A percentile compares a stretch with the other conserved stretches of the same genome.
phyloP scores from a whole-genome alignment of 1,140 invertebrate species.

The Neuroterus valhalla region DNA sequence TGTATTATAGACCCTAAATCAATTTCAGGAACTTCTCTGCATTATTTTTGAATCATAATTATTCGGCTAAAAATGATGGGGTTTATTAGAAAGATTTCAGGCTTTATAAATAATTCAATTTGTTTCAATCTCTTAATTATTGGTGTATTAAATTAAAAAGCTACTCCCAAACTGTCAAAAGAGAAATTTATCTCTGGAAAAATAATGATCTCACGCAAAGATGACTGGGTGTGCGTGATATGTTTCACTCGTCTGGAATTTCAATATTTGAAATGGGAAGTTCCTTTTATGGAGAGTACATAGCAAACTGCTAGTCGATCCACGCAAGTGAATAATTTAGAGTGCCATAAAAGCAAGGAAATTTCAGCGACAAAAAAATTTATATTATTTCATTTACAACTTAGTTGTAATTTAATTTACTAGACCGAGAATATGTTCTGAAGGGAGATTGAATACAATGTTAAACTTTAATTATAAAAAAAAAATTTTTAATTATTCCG shows the following conservation, averaged over 20 bases:
- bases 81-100: too few relatives aligned
- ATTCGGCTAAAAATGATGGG: too few relatives aligned
- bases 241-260: slow-evolving; percentile 22
- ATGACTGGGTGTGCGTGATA: slow-evolving; percentile 29
- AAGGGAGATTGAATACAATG: too few relatives aligned
- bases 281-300: slow-evolving; percentile 18
- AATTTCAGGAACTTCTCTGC: too few relatives aligned
- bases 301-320: background rate
- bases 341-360: too few relatives aligned
- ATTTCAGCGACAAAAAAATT: too few relatives aligned
- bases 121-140: slow-evolving; percentile 15
- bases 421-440: too few relatives aligned
- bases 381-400: too few relatives aligned
- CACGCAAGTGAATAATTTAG: background rate
- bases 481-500: too few relatives aligned
- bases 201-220: slow-evolving; percentile 25
- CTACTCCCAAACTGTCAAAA: background rate
- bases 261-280: slow-evolving; percentile 26
- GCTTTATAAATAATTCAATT: slow-evolving; percentile 12
- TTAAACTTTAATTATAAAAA: too few relatives aligned
- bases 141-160: background rate
- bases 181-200: background rate
- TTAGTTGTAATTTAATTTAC: too few relatives aligned
- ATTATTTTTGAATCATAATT: too few relatives aligned
- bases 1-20: background rate